Conservation (phyloP, 2,797 vertebrate genomes). For the Sebastes vulpes region DNA sequence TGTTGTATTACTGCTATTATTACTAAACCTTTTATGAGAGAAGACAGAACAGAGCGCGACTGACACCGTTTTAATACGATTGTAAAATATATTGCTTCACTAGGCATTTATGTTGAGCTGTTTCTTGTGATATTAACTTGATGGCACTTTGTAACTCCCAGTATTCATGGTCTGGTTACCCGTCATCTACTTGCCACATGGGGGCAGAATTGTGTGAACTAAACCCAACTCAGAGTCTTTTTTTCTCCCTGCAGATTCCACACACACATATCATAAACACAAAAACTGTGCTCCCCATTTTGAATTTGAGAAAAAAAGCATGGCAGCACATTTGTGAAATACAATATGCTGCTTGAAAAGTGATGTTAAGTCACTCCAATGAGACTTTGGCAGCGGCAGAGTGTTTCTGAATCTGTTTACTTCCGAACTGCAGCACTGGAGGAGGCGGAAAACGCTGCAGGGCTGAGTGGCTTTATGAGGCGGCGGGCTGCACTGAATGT, state of each 20-base stretch:
- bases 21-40: background rate
- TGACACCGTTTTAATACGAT: background rate
- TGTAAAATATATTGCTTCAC: background rate
- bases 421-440: conserved; percentile 63
- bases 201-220: conserved; percentile 75
- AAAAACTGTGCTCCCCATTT: conserved; percentile 21
- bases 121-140: conserved; percentile 9
- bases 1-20: background rate
- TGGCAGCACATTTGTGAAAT: conserved; percentile 61
- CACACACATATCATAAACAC: conserved; percentile 1
- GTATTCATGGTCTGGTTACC: conserved; percentile 8
- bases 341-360: conserved; percentile 59
- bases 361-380: conserved; percentile 65
- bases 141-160: background rate
- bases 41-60: background rate
- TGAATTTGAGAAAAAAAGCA: conserved; percentile 29
- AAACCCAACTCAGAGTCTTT: conserved; percentile 44
- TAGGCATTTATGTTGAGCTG: background rate
- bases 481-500: conserved; percentile 54
- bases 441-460: conserved; percentile 62
- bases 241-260: conserved; percentile 27
- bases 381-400: conserved; percentile 55
- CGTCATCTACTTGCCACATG: conserved; percentile 58
- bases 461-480: conserved; percentile 69
- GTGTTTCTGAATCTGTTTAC: conserved; percentile 73